Percentiles rank a stretch among this genome's conserved stretches.
phyloP scores from a whole-genome alignment of 2,888 invertebrate genomes.

The Phanerotoma sp. region DNA sequence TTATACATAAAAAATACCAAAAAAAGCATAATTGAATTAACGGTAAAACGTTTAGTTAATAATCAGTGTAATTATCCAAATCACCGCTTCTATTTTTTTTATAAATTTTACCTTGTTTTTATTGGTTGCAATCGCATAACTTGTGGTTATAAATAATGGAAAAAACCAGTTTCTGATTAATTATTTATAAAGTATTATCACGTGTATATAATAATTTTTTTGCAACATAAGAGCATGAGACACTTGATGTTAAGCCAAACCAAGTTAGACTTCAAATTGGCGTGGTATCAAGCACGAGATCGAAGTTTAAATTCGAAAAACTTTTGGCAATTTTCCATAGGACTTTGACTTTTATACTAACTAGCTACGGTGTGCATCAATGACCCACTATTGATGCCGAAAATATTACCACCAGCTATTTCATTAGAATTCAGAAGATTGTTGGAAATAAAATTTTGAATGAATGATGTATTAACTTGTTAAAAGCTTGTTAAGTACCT shows the following conservation, averaged over 20 bases:
- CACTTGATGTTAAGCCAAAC: conserved; percentile 29
- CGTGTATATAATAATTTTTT: not conserved
- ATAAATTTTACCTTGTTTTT: too few relatives aligned
- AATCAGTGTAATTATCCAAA: too few relatives aligned
- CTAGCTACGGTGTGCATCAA: conserved; percentile 15
- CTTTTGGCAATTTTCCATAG: conserved; percentile 31
- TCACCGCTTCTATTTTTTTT: too few relatives aligned
- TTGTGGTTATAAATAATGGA: too few relatives aligned
- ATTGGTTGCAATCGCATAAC: too few relatives aligned
- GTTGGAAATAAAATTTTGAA: conserved; percentile 19
- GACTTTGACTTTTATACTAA: conserved; percentile 22
- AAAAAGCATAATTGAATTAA: too few relatives aligned
- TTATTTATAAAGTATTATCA: not conserved
- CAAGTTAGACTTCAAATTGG: conserved; percentile 28
- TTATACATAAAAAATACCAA: too few relatives aligned
- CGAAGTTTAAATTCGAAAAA: conserved; percentile 29
- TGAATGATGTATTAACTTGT: not conserved
- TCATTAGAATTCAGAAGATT: not conserved
- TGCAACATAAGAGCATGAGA: not conserved
- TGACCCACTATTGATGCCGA: conserved; percentile 21
- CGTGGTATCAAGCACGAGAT: conserved; percentile 33
- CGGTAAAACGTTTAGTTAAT: too few relatives aligned
- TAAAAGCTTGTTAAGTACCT: conserved; percentile 60
- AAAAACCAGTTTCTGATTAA: not conserved
- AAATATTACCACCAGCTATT: conserved; percentile 13